Conservation (phyloP, 2,113 vertebrate genomes). For the Penelope pileata region DNA sequence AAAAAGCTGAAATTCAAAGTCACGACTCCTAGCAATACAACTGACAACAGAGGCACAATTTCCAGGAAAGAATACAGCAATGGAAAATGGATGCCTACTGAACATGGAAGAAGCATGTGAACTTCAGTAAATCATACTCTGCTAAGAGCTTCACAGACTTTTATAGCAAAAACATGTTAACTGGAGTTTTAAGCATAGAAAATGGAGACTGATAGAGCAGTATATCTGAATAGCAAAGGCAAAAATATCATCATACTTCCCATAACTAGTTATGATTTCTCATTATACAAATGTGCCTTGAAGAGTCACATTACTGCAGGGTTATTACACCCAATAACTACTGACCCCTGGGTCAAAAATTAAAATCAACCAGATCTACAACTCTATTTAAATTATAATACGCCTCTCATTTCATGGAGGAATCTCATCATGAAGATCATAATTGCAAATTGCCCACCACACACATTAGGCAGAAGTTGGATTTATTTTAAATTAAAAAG, state of each 20-base stretch:
- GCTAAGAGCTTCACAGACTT: neutral
- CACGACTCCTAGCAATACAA: neutral
- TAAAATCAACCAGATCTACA: constrained; percentile 75
- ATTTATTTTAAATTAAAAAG: constrained; percentile 78
- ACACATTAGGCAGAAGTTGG: constrained; percentile 46
- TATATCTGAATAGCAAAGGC: constrained; percentile 47
- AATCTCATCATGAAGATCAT: constrained; percentile 73
- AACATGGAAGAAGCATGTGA: neutral
- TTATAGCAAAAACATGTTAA: neutral
- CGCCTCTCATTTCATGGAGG: constrained; percentile 71
- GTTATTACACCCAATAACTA: constrained; percentile 74
- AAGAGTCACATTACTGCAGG: constrained; percentile 63
- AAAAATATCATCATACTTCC: constrained; percentile 33
- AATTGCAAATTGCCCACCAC: constrained; percentile 71
- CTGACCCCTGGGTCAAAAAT: constrained; percentile 74
- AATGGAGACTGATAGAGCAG: neutral
- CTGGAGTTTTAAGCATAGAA: neutral
- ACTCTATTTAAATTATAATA: constrained; percentile 77
- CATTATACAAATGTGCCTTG: constrained; percentile 74
- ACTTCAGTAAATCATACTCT: neutral
- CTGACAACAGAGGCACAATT: neutral
- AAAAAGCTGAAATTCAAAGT: neutral
- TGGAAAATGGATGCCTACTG: neutral
- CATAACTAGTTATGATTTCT: constrained; percentile 76
- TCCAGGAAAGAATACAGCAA: neutral